phyloP scores from a whole-genome alignment of 2,113 vertebrate genomes.

The Aix galericulata region DNA sequence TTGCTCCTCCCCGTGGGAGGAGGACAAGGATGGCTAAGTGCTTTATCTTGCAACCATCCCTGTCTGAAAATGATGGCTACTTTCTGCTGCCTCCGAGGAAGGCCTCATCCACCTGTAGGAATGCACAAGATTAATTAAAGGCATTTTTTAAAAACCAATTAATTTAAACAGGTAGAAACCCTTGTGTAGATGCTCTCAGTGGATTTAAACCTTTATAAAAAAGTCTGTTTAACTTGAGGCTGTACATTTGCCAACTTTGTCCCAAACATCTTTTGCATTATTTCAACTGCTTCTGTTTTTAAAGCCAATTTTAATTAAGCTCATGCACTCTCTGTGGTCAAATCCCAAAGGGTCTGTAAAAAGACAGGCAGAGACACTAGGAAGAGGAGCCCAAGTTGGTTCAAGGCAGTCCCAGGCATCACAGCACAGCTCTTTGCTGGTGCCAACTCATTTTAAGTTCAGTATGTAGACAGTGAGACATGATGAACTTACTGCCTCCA shows the following conservation, averaged over 20 bases:
- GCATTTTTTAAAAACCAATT: slow-evolving; percentile 59
- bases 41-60: neutral
- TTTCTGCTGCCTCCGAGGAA: neutral
- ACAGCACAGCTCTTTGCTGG: neutral
- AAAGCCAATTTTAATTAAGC: slow-evolving; percentile 62
- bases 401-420: neutral
- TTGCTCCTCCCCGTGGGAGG: neutral
- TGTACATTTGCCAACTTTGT: slow-evolving; percentile 46
- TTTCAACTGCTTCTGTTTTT: slow-evolving; percentile 21
- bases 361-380: neutral
- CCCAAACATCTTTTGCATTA: neutral
- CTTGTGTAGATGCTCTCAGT: slow-evolving; percentile 16
- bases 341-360: neutral
- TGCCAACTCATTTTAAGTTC: neutral
- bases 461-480: neutral
- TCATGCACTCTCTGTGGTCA: neutral
- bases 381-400: neutral
- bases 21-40: neutral
- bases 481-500: neutral
- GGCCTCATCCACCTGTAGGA: slow-evolving; percentile 9
- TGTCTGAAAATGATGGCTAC: neutral
- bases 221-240: slow-evolving; percentile 42
- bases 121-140: slow-evolving; percentile 59
- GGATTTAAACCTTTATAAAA: slow-evolving; percentile 14
- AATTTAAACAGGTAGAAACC: slow-evolving; percentile 42